Evolutionary conservation across 2,888 invertebrate species (phyloP).

Genomic region (Sturmia bella): DNA sequence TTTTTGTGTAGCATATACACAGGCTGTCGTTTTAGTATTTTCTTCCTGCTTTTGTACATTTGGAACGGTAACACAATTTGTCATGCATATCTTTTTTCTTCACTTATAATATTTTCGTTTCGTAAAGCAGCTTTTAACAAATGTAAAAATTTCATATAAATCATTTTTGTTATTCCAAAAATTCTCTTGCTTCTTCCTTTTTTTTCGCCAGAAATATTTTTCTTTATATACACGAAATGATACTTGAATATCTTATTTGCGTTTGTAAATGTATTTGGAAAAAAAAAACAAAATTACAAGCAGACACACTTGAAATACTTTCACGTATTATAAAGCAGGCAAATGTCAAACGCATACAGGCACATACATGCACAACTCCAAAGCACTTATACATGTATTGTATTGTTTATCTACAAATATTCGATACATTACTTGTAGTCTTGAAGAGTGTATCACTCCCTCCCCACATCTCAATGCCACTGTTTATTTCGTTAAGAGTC

Average conservation of each 20-base stretch:
- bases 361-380: background rate
- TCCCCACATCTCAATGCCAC: background rate
- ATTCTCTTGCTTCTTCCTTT: constrained; percentile 22
- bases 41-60: constrained; percentile 33
- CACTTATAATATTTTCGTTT: background rate
- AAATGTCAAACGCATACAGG: constrained; percentile 75
- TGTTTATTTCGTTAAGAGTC: constrained; percentile 64
- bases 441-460: constrained; percentile 30
- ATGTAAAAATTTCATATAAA: constrained; percentile 71
- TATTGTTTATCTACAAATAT: constrained; percentile 62
- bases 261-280: constrained; percentile 2
- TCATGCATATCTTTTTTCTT: constrained; percentile 68
- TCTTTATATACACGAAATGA: constrained; percentile 44
- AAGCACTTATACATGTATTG: constrained; percentile 49
- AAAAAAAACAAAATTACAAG: constrained; percentile 22
- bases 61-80: constrained; percentile 66
- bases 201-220: constrained; percentile 43
- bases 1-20: constrained; percentile 19
- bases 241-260: constrained; percentile 51
- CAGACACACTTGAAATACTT: constrained; percentile 77
- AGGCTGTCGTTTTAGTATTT: constrained; percentile 52
- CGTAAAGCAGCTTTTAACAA: constrained; percentile 63
- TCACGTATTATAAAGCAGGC: constrained; percentile 77
- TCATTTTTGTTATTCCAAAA: constrained; percentile 64
- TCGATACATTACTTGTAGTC: constrained; percentile 56